Percentiles rank a stretch among this genome's conserved stretches.
These are phyloP conservation scores for Leuciscus idus DNA, from an alignment of 2,113 vertebrate genomes.

Conservation along the genomic window DNA sequence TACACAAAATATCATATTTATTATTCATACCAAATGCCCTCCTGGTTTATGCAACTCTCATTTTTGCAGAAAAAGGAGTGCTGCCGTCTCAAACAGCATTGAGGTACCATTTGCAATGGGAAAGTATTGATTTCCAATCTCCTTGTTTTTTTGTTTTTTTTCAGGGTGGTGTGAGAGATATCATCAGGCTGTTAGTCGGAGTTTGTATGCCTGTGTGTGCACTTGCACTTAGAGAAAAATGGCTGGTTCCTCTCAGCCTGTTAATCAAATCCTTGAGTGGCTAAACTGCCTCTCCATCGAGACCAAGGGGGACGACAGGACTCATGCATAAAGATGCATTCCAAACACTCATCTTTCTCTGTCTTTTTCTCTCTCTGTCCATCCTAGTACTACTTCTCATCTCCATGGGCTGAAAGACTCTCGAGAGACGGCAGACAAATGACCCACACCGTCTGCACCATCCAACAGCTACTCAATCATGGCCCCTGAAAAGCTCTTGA, in stretches of 20 bases:
- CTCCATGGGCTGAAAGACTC: constrained; percentile 55
- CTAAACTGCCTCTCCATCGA: constrained; percentile 61
- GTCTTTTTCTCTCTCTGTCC: constrained; percentile 44
- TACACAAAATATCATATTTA: constrained; percentile 57
- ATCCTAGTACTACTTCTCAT: constrained; percentile 20
- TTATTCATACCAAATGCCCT: constrained; percentile 50
- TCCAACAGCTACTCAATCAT: constrained; percentile 27
- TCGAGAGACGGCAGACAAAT: constrained; percentile 54
- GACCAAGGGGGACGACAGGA: constrained; percentile 42
- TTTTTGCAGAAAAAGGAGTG: constrained; percentile 38
- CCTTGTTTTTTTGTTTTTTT: neutral
- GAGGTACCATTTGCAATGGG: constrained; percentile 31
- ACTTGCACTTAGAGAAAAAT: constrained; percentile 58
- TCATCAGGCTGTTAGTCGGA: constrained; percentile 42
- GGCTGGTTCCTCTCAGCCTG: constrained; percentile 54
- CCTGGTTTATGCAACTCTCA: constrained; percentile 38
- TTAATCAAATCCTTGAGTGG: constrained; percentile 63
- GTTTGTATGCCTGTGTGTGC: constrained; percentile 43
- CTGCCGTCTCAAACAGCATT: neutral
- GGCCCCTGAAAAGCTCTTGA: constrained; percentile 49
- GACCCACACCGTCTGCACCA: constrained; percentile 36
- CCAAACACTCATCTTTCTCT: constrained; percentile 48
- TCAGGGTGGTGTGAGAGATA: constrained; percentile 38
- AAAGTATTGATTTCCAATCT: constrained; percentile 42
- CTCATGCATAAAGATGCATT: constrained; percentile 67